Base-by-base conservation (phyloP, 2,888 invertebrate species). In the Lepidocyrtoides sp. region DNA sequence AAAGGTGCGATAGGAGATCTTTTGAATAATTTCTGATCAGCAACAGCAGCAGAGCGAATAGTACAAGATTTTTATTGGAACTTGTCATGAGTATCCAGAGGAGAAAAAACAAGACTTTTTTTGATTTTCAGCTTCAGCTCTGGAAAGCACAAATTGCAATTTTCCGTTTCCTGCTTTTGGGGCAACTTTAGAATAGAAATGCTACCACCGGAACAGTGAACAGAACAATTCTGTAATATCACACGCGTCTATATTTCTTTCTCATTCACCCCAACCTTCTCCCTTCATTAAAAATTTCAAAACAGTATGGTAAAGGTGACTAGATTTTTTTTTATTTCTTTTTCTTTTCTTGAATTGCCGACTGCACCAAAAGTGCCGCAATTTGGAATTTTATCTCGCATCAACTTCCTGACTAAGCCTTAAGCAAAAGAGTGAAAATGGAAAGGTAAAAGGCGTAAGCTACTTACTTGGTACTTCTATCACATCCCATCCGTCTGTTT, bases 21-120 rank as follows among this genome's bases (percentile, higher is more conserved):
- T 75, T 75, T 75, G 72, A 75, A 75, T 79, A 79, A 79, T 79
- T 57, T 57, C 54, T 79, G 79, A 79, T 79, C 79, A n/a, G n/a
- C n/a, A n/a, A n/a, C n/a, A n/a, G n/a, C n/a, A n/a, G n/a, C n/a
- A n/a, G n/a, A 44, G 12, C 7, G 48, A 48, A n/a, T 17, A n/a
- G 51, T 77, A n/a, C 48, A 51, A 3, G 51, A 79, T 51, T 79
- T 79, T 79, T 79, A 79, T 79, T 79, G 79, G 32, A 79, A 79
- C 54, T 79, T 79, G 79, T 54, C 79, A 79, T 54, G 79, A 79
- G 54, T 23, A 17, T 51, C 10, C 12, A 10, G 41, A 66, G 12
- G 41, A 75, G 48, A 66, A 14, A 2, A 66, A 66, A 2, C 14
- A 60, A n/a, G 2, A 32, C 14, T n/a, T 32, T 66, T 17, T 1